Percentiles rank a stretch among this genome's conserved stretches.
These are phyloP conservation scores for Ophion ellenae DNA, from an alignment of 2,888 invertebrate species.

Conservation along the genomic window DNA sequence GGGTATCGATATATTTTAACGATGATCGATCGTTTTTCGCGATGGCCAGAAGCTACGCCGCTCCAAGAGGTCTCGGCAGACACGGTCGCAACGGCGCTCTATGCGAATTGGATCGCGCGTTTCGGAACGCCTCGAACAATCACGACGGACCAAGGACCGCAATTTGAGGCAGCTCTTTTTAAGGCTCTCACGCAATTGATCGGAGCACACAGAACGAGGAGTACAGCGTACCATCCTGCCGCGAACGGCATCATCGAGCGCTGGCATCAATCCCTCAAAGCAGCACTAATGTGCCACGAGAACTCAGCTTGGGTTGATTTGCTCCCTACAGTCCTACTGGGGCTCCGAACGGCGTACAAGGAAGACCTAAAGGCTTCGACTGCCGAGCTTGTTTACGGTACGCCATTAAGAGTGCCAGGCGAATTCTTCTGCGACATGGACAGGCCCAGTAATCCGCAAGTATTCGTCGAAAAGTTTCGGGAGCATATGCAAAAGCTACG, in stretches of 20 bases:
- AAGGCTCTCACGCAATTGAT: background rate
- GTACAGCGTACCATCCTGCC: slow-evolving; percentile 21
- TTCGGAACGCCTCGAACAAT: slow-evolving; percentile 25
- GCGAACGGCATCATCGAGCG: slow-evolving; percentile 36
- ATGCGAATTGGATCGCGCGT: slow-evolving; percentile 13
- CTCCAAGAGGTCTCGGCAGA: slow-evolving; percentile 47
- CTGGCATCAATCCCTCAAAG: slow-evolving; percentile 36
- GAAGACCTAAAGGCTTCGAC: slow-evolving; percentile 69
- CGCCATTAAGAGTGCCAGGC: slow-evolving; percentile 70
- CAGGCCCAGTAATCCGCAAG: background rate
- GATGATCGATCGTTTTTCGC: slow-evolving; percentile 44
- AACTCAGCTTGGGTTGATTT: slow-evolving; percentile 13
- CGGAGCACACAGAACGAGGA: slow-evolving; percentile 7
- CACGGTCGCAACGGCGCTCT: slow-evolving; percentile 45
- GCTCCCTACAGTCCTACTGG: slow-evolving; percentile 70
- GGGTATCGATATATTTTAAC: slow-evolving; percentile 53
- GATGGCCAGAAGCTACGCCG: slow-evolving; percentile 60
- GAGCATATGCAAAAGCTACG: background rate
- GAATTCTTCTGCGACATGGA: slow-evolving; percentile 67
- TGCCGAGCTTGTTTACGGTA: slow-evolving; percentile 72
- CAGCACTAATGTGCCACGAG: slow-evolving; percentile 17
- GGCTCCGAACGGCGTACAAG: slow-evolving; percentile 68
- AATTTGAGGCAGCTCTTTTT: slow-evolving; percentile 34
- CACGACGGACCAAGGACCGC: slow-evolving; percentile 22
- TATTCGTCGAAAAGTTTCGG: slow-evolving; percentile 10